These are phyloP conservation scores for Ascaphus truei DNA, from an alignment of 2,113 vertebrate genomes.

Conservation along the genomic window DNA sequence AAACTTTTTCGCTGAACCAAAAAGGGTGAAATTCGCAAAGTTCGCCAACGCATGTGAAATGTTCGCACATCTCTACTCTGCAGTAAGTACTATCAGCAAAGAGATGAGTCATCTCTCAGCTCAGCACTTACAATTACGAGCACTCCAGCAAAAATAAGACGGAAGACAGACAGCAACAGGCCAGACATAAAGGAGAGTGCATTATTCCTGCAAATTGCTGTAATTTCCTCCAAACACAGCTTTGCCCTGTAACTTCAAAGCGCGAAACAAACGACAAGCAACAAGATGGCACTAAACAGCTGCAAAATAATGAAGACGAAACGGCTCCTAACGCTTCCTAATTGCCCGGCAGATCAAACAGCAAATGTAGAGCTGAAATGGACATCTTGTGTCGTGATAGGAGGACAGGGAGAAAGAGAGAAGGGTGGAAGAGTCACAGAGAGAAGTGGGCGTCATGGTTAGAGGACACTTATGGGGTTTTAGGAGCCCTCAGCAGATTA, in stretches of 20 bases:
- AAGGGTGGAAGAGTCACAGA: neutral
- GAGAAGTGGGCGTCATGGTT: neutral
- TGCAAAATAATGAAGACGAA: constrained; percentile 36
- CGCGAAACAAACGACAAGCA: constrained; percentile 29
- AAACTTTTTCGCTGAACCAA: no score
- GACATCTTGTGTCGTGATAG: constrained; percentile 25
- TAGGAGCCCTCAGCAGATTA: no score
- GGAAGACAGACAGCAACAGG: constrained; percentile 27
- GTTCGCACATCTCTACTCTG: no score
- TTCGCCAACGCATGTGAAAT: no score
- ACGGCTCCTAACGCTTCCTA: constrained; percentile 32
- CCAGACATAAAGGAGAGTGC: constrained; percentile 33
- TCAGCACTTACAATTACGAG: constrained; percentile 15
- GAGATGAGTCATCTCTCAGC: constrained; percentile 11
- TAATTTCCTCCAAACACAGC: constrained; percentile 36
- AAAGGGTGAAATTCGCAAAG: no score
- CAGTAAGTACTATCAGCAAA: neutral
- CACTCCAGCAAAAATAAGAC: constrained; percentile 23
- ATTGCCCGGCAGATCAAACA: constrained; percentile 35
- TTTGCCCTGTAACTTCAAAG: constrained; percentile 32
- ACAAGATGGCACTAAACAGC: constrained; percentile 38
- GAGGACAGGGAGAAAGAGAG: neutral
- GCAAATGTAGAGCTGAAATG: constrained; percentile 11
- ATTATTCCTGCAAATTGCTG: constrained; percentile 36
- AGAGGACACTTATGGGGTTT: neutral